Conservation (phyloP, 2,113 vertebrate genomes). For the Eudorcas thomsonii region DNA sequence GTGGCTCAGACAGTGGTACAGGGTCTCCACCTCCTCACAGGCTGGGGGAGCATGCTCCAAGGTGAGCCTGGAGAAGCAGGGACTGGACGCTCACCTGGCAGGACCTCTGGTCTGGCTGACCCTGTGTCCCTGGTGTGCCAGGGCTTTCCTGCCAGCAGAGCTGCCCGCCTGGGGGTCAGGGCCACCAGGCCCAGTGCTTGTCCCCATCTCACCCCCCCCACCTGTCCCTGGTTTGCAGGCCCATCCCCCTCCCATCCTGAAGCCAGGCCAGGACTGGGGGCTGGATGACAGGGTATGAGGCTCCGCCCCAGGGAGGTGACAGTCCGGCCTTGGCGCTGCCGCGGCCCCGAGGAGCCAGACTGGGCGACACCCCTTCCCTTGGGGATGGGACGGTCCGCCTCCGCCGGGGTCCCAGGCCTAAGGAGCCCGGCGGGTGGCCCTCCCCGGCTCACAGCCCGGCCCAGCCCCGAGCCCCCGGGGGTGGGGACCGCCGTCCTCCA, state of each 20-base stretch:
- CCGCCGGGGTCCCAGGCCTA: background rate
- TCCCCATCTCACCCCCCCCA: background rate
- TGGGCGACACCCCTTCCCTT: background rate
- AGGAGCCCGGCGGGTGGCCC: background rate
- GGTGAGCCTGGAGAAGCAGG: background rate
- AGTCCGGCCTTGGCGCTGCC: background rate
- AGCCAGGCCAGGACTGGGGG: background rate
- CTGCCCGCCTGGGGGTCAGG: background rate
- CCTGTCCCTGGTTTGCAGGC: background rate
- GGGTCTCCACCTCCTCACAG: background rate
- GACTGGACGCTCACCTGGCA: background rate
- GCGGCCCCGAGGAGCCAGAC: background rate
- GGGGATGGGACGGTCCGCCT: background rate
- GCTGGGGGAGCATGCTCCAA: background rate
- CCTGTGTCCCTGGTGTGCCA: background rate
- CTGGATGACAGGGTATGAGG: background rate
- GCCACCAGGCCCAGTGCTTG: background rate
- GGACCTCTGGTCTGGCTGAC: background rate
- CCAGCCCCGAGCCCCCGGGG: background rate
- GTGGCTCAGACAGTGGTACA: background rate
- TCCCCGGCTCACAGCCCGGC: background rate
- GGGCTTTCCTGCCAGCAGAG: background rate
- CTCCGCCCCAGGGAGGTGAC: slow-evolving; percentile 60
- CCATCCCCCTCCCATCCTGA: background rate
- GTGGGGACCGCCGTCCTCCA: background rate